Evolutionary conservation across 2,113 vertebrate species (phyloP).

Genomic region (Vanacampus margaritifer): DNA sequence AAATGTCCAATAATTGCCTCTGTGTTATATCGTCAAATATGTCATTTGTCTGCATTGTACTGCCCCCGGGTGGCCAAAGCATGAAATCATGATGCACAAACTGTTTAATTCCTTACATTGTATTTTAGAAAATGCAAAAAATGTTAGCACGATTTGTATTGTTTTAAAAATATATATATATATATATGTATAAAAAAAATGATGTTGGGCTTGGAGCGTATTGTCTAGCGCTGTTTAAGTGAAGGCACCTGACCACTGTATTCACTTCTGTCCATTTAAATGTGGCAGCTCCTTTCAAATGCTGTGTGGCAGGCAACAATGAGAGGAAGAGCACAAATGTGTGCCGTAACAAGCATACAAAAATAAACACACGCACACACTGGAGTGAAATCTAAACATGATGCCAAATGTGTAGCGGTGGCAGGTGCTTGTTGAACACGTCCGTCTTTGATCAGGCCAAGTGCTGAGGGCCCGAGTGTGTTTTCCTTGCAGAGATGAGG

Average conservation of each 20-base stretch:
- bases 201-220: no score
- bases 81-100: neutral
- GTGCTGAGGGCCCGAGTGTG: constrained; percentile 39
- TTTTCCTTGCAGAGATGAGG: constrained; percentile 50
- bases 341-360: constrained; percentile 16
- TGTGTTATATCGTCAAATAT: no score
- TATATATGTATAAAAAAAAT: no score
- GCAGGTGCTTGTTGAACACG: constrained; percentile 63
- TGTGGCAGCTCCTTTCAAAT: constrained; percentile 5
- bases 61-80: neutral
- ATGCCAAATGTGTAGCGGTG: constrained; percentile 31
- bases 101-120: neutral
- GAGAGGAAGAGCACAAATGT: constrained; percentile 12
- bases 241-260: no score
- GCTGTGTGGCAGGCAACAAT: constrained; percentile 5
- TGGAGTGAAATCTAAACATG: constrained; percentile 18
- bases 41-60: neutral
- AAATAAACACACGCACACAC: constrained; percentile 13
- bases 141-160: neutral
- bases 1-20: neutral
- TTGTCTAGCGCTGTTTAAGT: no score
- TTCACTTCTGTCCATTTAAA: constrained; percentile 4
- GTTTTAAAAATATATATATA: no score
- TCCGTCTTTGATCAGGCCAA: constrained; percentile 67
- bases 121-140: neutral